Base-by-base conservation (phyloP, 1,140 invertebrate genomes). In the Scaptomyza hsui region DNA sequence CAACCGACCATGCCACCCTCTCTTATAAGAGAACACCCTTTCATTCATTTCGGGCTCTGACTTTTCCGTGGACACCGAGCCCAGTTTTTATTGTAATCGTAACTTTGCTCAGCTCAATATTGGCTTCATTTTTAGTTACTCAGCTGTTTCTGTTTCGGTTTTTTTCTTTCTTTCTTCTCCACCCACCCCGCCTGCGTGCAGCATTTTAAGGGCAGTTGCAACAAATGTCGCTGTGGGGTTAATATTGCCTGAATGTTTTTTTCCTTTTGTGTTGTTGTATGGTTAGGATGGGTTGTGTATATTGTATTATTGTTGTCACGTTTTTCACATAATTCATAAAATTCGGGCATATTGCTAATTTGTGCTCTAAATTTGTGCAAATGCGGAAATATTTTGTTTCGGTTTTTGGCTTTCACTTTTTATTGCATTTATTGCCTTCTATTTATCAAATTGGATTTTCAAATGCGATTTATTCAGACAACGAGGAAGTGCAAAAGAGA, bases 41-140 rank as follows among this genome's bases (percentile, higher is more conserved):
- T 49, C 32, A n/a, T 53, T 24, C 19, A 41, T 39, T 65, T 55
- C 41, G 48, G 70, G 51, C 57, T 45, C 41, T 67, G 78, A 82
- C 78, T 81, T 74, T 74, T 75, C 56, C 63, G 52, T 77, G 79
- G 72, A 78, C 81, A 78, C 81, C 74, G 19, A 67, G 74, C 78
- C 81, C 82, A 86, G 82, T 88, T 86, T 86, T 86, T 86, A 88
- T 82, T 81, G 78, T 73, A 64, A 70, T 70, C 59, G 35, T 49
- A 63, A 41, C 51, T 64, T 55, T 75, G 68, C 72, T 79, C 78
- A 76, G 68, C 75, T 79, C 78, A 76, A 85, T 76, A 85, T 85
- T 85, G 81, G 81, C 81, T 86, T 85, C 81, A 85, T 77, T 85
- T 86, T 80, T 86, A 85, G 81, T 85, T 85, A 85, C 81, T 85